A percentile compares a stretch with the other conserved stretches of the same genome.
These are phyloP conservation scores for Troides aeacus DNA, from an alignment of 2,888 invertebrate genomes.

Conservation along the genomic window DNA sequence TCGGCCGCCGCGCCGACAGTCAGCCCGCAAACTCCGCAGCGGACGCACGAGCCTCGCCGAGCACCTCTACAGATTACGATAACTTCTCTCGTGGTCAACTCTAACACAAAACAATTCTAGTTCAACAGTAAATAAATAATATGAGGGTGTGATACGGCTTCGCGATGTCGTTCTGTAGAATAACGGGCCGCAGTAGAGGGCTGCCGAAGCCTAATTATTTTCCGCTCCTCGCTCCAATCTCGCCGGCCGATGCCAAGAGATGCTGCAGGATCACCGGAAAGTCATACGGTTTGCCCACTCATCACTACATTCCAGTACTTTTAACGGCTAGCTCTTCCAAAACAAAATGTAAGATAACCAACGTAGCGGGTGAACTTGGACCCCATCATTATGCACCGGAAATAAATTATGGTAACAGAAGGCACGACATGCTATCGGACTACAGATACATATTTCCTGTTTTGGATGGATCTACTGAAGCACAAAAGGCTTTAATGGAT, in stretches of 20 bases:
- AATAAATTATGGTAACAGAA: conserved; percentile 83
- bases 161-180: conserved; percentile 87
- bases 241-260: conserved; percentile 89
- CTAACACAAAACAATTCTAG: conserved; percentile 31
- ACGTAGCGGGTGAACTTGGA: conserved; percentile 80
- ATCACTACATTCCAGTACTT: conserved; percentile 89
- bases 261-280: conserved; percentile 90
- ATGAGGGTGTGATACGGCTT: conserved; percentile 59
- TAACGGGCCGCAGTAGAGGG: conserved; percentile 88
- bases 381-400: conserved; percentile 82
- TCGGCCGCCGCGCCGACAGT: conserved; percentile 54
- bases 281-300: conserved; percentile 85
- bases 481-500: conserved; percentile 82
- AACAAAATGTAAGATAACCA: conserved; percentile 83
- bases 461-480: conserved; percentile 84
- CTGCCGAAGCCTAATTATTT: conserved; percentile 91
- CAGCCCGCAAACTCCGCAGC: conserved; percentile 56
- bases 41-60: conserved; percentile 59
- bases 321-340: conserved; percentile 74
- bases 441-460: conserved; percentile 88
- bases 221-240: conserved; percentile 88
- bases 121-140: conserved; percentile 63
- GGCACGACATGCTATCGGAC: conserved; percentile 84
- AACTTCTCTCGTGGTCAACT: conserved; percentile 47
- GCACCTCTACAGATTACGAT: conserved; percentile 39